Base-by-base conservation (phyloP, 1,140 invertebrate genomes). In the Hylaeus anthracinus region DNA sequence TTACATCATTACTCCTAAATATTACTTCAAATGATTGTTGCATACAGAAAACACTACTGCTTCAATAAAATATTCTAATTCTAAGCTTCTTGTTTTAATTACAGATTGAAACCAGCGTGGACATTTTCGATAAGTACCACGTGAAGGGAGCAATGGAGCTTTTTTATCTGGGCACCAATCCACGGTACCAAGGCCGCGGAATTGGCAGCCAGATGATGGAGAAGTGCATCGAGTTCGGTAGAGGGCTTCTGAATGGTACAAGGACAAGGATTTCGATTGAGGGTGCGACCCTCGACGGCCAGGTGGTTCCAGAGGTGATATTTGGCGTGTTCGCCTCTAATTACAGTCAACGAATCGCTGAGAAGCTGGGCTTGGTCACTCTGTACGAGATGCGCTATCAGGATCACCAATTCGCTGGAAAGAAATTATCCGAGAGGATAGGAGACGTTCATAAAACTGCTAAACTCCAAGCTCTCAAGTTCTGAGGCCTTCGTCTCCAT, bases 131-230 rank as follows among this genome's bases (percentile, higher is more conserved):
- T 26, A 86, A 72, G n/a, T 90, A 90, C 81, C 67, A 82, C n/a
- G 76, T 70, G 0, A 55, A 55, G 0, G 82, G 73, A 1, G 81
- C 82, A 0, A 78, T 91, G 82, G 90, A 91, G 70, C 79, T 92
- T 10, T 92, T 92, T 70, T 92, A 91, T 72, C 74, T 92, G 15
- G 91, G 89, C 41, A 90, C 87, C 0, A 70, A 87, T 69, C 81
- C 88, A 45, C 55, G 77, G 2, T 91, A 89, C 67, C 88, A 86
- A 6, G 83, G 88, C 2, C 88, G 80, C 2, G 86, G 86, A 1
- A 90, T 92, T 48, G 91, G 88, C 0, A 45, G 66, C 0, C 77
- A 75, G 39, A 83, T 91, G 10, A 70, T 89, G 15, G 67, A 83
- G 3, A 83, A 83, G 14, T 88, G 88, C 26, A 55, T 92, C 12